These are phyloP conservation scores for Willowsia nigromaculata DNA, from an alignment of 2,888 invertebrate genomes.

Conservation along the genomic window DNA sequence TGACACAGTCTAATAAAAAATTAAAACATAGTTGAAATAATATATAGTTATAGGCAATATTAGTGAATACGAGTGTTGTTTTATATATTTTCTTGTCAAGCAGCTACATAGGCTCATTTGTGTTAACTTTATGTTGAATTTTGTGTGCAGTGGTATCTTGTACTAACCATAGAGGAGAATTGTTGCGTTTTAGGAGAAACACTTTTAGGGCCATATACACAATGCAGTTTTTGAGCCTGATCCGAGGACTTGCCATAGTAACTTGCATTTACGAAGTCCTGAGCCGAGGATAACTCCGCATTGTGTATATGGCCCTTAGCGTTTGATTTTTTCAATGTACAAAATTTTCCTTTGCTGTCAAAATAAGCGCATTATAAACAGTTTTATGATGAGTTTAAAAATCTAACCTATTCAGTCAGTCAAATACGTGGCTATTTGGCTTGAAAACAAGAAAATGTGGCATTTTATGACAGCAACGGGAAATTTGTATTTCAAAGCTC, in stretches of 20 bases:
- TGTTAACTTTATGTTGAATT: constrained; percentile 22
- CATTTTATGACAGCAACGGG: no score
- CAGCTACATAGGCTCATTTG: constrained; percentile 36
- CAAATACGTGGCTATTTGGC: no score
- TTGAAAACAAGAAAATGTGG: no score
- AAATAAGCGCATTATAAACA: no score
- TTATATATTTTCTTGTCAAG: not conserved
- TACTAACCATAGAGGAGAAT: constrained; percentile 27
- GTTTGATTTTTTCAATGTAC: not conserved
- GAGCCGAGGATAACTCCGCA: no score
- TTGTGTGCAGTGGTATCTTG: constrained; percentile 24
- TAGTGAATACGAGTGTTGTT: not conserved
- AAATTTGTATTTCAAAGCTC: no score
- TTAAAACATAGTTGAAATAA: constrained; percentile 8
- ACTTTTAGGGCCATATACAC: not conserved
- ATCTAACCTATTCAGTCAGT: no score
- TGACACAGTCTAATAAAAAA: constrained; percentile 58
- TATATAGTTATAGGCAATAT: constrained; percentile 1
- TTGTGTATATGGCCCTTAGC: not conserved
- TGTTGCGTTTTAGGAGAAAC: not conserved
- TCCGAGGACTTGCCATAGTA: no score
- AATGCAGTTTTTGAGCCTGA: no score
- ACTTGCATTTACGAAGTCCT: no score
- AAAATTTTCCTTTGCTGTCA: not conserved
- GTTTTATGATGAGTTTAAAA: no score